Evolutionary conservation across 2,888 invertebrate genomes (phyloP), one percentile per base, ranked within the genome.

Genomic region (Amphimallon solstitiale): DNA sequence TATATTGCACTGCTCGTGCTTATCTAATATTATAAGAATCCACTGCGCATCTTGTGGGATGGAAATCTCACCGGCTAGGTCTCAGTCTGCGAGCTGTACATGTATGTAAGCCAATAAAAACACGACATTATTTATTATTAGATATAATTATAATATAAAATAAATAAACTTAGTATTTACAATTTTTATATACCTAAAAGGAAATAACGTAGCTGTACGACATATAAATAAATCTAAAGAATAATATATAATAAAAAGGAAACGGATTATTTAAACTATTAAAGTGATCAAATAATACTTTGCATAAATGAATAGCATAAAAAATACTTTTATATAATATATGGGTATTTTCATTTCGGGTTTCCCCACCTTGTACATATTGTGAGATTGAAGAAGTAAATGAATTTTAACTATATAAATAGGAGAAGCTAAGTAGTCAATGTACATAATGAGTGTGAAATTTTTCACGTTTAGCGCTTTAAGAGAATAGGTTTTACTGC

Each of bases 151-250:
- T 38, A 49, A 35, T 19, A 17, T 46, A 48, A 48, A 61, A 63
- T 63, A 56, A 54, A 63, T 52, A 63, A 48, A 19, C 21, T 61
- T 65, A 65, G 54, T 61, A 59, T 65, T 65, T 65, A 61, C 65
- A 65, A 61, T 65, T 65, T 65, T 65, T 65, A 65, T 65, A 65
- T 65, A 65, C 61, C 51, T 43, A 65, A 65, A 56, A 49, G 48
- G 40, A 37, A 60, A 37, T 29, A 40, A 52, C 12, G 15, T 54
- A 64, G 64, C 37, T 46, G 23, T 64, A 54, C 15, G 46, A 64
- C 45, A 54, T 21, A 29, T 62, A 63, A 51, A 21, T 38, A 34
- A 51, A 35, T 51, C 29, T n/a, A 35, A 12, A 19, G 21, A 48
- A 37, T 38, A 40, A 35, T 29, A 29, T 45, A 15, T 40, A 10